These are phyloP conservation scores for Calosoma granatense DNA, from an alignment of 1,140 invertebrate genomes.

Conservation along the genomic window DNA sequence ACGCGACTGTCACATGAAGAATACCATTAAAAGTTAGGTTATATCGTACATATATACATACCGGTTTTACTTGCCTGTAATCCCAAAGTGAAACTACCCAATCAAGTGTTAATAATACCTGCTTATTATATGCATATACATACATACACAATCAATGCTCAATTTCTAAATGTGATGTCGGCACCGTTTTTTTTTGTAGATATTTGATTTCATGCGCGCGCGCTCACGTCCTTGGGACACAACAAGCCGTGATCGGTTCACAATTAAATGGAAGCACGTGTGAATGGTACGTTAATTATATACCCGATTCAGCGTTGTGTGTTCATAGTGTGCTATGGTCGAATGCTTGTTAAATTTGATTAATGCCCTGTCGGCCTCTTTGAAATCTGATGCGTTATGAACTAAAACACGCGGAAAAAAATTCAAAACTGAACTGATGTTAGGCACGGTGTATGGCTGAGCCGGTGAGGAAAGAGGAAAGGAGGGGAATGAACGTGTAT, in stretches of 20 bases:
- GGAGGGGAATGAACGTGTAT: background rate
- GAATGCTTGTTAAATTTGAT: conserved; percentile 6
- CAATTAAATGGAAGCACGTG: background rate
- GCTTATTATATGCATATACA: background rate
- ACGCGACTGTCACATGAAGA: no score
- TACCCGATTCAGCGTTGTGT: background rate
- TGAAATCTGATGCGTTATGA: background rate
- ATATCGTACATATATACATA: no score
- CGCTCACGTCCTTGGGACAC: no score
- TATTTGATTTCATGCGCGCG: background rate
- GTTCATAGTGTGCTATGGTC: background rate
- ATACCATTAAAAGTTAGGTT: no score
- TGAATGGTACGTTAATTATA: background rate
- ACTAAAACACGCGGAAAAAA: background rate
- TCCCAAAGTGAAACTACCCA: no score
- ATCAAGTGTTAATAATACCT: background rate
- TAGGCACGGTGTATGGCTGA: no score
- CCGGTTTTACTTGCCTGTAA: no score
- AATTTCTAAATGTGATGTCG: background rate
- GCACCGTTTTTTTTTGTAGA: background rate
- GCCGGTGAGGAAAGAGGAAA: no score
- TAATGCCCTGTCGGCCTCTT: background rate
- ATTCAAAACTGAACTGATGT: no score
- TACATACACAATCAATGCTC: background rate
- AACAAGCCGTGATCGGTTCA: background rate